Evolutionary conservation across 2,113 vertebrate genomes (phyloP), one percentile per base, ranked within the genome.

Genomic region (Phyllopteryx taeniolatus): DNA sequence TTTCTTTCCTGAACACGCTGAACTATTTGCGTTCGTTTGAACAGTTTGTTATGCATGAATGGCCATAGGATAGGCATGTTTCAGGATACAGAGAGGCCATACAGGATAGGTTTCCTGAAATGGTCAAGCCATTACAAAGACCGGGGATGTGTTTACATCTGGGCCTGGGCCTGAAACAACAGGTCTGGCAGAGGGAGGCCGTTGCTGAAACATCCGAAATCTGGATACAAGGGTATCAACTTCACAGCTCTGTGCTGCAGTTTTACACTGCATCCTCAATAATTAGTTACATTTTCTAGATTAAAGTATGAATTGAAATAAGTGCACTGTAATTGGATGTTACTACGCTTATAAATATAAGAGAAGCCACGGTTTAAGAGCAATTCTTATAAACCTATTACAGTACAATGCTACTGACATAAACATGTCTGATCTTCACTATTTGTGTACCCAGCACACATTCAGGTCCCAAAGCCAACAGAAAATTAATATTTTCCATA

Each of bases 81-180:
- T 87, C 87, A 84, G 85, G 68, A 86, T 68, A 86, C 80, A 69
- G 86, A 79, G 85, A 76, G 84, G 74, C 83, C 86, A 86, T 91
- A 89, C 86, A 87, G 89, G 87, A 89, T 86, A 90, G 81, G 83
- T 78, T 92, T 92, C 91, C 91, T 91, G 90, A 86, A 80, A 79
- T 78, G 74, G 75, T 72, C 8, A 67, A 85, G 83, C 71, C 83
- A 76, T 86, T 91, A 93, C 92, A 94, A 94, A 94, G 88, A 79
- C 93, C 92, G 90, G 92, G 87, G 88, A 76, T 84, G 87, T 92
- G 92, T 93, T 93, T 92, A 92, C 86, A 89, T 90, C 87, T 93
- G 88, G 89, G 79, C 78, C 56, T 2, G 39, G 73, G 92, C 90
- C 91, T 93, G 91, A 91, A 92, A 92, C 90, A 93, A 93, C 91